Percentiles rank a stretch among this genome's conserved stretches.
These are phyloP conservation scores for Collichthys lucidus DNA, from an alignment of 2,113 vertebrate species.

Conservation along the genomic window DNA sequence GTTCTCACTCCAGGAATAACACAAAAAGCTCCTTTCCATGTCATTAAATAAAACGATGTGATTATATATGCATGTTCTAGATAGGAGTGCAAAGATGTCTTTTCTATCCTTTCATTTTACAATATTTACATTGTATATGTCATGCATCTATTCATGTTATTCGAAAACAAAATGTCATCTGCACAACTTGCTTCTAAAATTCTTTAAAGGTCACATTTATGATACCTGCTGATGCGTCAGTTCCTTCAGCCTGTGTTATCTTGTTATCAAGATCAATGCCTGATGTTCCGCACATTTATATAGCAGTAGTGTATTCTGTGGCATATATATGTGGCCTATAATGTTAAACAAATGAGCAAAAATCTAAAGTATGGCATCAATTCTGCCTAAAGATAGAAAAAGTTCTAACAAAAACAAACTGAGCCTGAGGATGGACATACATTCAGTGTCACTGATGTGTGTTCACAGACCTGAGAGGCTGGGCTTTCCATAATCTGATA, in stretches of 20 bases:
- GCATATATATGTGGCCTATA: not conserved
- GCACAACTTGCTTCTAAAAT: not conserved
- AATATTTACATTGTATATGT: not conserved
- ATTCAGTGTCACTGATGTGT: conserved; percentile 10
- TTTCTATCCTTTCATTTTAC: not conserved
- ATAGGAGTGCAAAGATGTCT: not conserved
- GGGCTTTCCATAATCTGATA: conserved; percentile 50
- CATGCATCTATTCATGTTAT: not conserved
- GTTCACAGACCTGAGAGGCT: conserved; percentile 21
- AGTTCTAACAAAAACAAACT: not conserved
- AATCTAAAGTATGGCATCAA: not conserved
- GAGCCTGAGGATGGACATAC: not conserved
- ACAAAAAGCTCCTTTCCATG: not conserved
- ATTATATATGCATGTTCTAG: no score
- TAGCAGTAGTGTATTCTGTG: not conserved
- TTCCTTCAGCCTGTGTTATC: not conserved
- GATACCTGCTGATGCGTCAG: not conserved
- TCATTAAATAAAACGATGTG: not conserved
- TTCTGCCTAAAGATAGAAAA: not conserved
- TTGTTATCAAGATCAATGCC: not conserved
- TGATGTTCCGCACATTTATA: not conserved
- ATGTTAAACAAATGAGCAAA: not conserved
- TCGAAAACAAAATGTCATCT: not conserved
- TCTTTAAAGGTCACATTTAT: not conserved
- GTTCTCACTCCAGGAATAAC: not conserved